Percentiles rank a stretch among this genome's conserved stretches.
These are phyloP conservation scores for Thalassoma bifasciatum DNA, from an alignment of 2,113 vertebrate genomes.

Conservation along the genomic window DNA sequence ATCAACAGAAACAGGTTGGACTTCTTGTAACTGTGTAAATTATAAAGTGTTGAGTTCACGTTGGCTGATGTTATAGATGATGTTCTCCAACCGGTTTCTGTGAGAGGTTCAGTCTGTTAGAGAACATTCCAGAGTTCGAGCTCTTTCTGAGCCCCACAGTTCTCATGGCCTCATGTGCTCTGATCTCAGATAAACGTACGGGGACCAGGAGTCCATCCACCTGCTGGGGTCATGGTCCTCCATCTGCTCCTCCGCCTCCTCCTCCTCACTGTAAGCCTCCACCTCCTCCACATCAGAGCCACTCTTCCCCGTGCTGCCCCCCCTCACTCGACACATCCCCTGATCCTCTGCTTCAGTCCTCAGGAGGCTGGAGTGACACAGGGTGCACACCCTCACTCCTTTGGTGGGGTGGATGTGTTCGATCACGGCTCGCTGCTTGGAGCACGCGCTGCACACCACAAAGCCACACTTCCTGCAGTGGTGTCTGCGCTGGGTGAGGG, in stretches of 20 bases:
- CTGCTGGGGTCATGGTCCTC: constrained; percentile 69
- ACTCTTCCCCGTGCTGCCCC: constrained; percentile 44
- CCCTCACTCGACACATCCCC: not conserved
- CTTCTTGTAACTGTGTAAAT: not conserved
- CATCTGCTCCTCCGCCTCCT: constrained; percentile 72
- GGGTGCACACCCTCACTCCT: constrained; percentile 85
- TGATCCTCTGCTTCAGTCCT: constrained; percentile 2
- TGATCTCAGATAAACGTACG: constrained; percentile 52
- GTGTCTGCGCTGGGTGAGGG: constrained; percentile 86
- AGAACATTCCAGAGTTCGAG: not conserved
- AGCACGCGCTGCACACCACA: constrained; percentile 89
- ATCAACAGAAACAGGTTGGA: not conserved
- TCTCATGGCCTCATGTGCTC: constrained; percentile 24
- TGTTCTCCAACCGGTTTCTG: too few species aligned
- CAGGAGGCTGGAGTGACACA: constrained; percentile 82
- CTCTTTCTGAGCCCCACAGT: not conserved
- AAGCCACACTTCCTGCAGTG: constrained; percentile 94
- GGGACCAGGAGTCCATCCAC: constrained; percentile 77
- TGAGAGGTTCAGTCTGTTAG: not conserved
- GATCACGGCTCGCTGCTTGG: constrained; percentile 85
- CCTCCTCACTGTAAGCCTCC: constrained; percentile 82
- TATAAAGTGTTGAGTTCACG: not conserved
- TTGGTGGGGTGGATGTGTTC: constrained; percentile 84
- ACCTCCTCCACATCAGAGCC: constrained; percentile 37
- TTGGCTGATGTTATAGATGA: not conserved